Evolutionary conservation across 2,797 vertebrate genomes (phyloP), one percentile per base, ranked within the genome.

Genomic region (Nasua narica): DNA sequence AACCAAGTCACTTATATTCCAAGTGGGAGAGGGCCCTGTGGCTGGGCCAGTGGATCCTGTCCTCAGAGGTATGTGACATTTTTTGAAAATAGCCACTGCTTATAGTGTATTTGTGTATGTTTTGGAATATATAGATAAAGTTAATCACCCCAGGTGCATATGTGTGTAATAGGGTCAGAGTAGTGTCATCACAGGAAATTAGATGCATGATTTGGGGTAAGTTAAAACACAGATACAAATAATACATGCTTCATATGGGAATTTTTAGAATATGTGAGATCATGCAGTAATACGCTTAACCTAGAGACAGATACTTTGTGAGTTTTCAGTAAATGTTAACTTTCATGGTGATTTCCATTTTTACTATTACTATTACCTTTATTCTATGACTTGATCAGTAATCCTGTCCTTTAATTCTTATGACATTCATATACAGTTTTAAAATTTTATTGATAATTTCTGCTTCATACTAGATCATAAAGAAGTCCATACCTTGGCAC

Each of bases 41-140:
- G 95, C 52, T 98, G 98, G 98, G 91, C 11, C n/a, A 40, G 69
- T 74, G 98, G 97, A 88, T 96, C 97, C 62, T 99, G 99, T 97
- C 92, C 98, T 93, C 97, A 98, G 67, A 99, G 98, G 99, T 99
- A 92, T 1, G 95, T 94, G 81, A 60, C 67, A 1, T 16, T 87
- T 83, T 23, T 70, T 92, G 65, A 19, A 96, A 97, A 94, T 2
- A 95, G 2, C 37, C 16, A 2, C 46, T 90, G 37, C 7, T 81
- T 97, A 12, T 7, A 25, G 3, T 67, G 65, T 37, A 92, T 85
- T 90, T 25, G 32, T 50, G 50, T 54, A 32, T 89, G 60, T 21
- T 48, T 40, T 25, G 23, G 2, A 65, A 81, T 72, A 43, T 32
- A n/a, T 12, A 62, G 32, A 76, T 23, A 89, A 48, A 37, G 5